A percentile compares a stretch with the other conserved stretches of the same genome.
phyloP scores from a whole-genome alignment of 1,140 invertebrate genomes.

The Musca vetustissima region DNA sequence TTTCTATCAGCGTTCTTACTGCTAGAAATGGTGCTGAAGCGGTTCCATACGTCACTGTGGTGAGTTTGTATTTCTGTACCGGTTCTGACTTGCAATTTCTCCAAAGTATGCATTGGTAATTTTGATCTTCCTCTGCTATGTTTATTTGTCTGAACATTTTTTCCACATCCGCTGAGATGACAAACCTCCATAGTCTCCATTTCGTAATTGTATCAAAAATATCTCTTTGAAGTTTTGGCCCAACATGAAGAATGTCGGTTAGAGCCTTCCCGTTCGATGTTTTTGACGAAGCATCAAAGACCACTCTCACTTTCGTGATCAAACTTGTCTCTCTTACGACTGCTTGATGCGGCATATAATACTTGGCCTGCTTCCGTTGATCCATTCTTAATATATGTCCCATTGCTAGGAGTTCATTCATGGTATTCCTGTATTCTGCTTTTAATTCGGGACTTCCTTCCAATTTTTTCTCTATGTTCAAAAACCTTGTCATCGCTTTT shows the following conservation, averaged over 20 bases:
- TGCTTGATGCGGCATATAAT: conserved; percentile 28
- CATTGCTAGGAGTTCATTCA: not conserved
- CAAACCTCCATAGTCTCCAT: conserved; percentile 41
- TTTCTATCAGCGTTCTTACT: conserved; percentile 36
- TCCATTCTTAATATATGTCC: not conserved
- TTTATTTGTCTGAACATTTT: conserved; percentile 48
- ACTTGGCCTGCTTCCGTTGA: not conserved
- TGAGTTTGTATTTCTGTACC: conserved; percentile 40
- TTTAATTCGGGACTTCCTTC: not conserved
- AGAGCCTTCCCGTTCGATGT: conserved; percentile 29
- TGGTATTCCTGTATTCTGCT: not conserved
- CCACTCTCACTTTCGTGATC: conserved; percentile 39
- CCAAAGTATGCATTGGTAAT: too few species aligned
- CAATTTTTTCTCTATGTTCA: not conserved
- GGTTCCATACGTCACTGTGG: conserved; percentile 50
- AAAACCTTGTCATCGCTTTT: not conserved
- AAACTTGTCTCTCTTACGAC: conserved; percentile 14
- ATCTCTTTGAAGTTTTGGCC: conserved; percentile 45
- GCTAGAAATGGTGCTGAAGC: conserved; percentile 40
- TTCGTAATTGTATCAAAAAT: conserved; percentile 47
- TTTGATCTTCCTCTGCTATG: conserved; percentile 31
- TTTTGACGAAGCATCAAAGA: conserved; percentile 40
- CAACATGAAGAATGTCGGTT: conserved; percentile 35
- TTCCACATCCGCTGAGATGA: conserved; percentile 39
- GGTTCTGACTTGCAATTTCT: too few species aligned